Evolutionary conservation across 1,140 invertebrate genomes (phyloP), one percentile per base, ranked within the genome.

Genomic region (Ericerus pela): DNA sequence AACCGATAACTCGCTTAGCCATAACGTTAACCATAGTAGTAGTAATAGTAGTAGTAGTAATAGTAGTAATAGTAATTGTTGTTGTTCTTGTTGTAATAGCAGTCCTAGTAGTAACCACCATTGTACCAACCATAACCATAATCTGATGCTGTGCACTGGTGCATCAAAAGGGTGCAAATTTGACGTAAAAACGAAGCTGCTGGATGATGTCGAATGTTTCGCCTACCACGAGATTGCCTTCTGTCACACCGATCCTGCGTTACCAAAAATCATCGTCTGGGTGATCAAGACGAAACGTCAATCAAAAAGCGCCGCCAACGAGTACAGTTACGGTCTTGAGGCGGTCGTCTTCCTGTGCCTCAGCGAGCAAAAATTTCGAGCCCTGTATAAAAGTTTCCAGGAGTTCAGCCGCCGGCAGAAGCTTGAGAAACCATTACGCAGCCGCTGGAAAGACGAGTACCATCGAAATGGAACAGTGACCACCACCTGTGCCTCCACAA

Each of bases 181-280:
- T 1, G 16, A n/a, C 0, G 43, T 14, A 33, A 33, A 10, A 33
- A 33, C n/a, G 2, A 12, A n/a, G 6, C 12, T 1, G 12, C 27
- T 2, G 8, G 56, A 18, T 6, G 51, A 20, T 12, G 36, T 38
- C 0, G 64, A 65, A 33, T 27, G 53, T 0, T 65, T 61, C 24
- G 16, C 59, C 0, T 47, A 63, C 24, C 47, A 31, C 18, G 64
- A 65, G 38, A 58, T 65, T 30, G 62, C 59, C 2, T 65, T 65
- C 54, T 64, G 63, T 29, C 64, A 65, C 28, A 58, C 59, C 0
- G 64, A 65, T 27, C 54, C 62, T 8, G 24, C 56, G 4, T 62
- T 61, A 41, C 64, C 62, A 8, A 59, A 57, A 4, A 51, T 65
- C 5, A 51, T 62, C 0, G 64, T 64, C 1, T 61, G 60, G 60